Evolutionary conservation across 2,797 vertebrate genomes (phyloP).

Genomic region (Halcyon chelicuti): DNA sequence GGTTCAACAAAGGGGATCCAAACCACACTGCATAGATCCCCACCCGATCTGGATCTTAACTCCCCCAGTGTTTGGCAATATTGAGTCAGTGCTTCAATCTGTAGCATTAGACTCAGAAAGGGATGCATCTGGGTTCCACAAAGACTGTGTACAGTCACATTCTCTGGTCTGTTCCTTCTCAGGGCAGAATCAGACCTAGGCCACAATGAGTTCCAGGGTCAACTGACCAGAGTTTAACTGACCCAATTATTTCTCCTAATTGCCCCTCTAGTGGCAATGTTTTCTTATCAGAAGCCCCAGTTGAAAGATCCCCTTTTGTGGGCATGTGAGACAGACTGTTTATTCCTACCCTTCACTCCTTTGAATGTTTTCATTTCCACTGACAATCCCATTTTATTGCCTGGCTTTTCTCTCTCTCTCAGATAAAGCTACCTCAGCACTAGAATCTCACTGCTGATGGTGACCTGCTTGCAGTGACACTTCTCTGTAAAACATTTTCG

Average conservation of each 20-base stretch:
- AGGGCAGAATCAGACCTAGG: neutral
- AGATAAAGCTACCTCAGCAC: neutral
- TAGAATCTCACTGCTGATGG: neutral
- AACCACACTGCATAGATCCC: neutral
- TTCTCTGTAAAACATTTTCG: neutral
- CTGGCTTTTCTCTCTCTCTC: neutral
- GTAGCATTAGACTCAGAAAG: neutral
- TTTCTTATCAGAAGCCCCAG: neutral
- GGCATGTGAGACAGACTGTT: neutral
- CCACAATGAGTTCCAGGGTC: neutral
- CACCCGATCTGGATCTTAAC: neutral
- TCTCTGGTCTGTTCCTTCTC: neutral
- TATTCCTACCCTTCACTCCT: neutral
- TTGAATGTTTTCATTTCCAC: conserved; percentile 38
- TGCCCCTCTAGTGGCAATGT: neutral
- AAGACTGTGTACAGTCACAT: neutral
- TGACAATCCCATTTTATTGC: conserved; percentile 23
- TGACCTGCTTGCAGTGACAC: neutral
- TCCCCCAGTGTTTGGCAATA: neutral
- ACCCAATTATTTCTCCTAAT: neutral
- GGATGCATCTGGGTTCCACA: neutral
- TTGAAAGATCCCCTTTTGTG: neutral
- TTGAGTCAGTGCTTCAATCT: neutral
- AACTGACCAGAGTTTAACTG: neutral
- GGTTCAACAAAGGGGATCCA: neutral